Conservation (phyloP, 2,797 vertebrate genomes). For the Microctenopoma lineatum region DNA sequence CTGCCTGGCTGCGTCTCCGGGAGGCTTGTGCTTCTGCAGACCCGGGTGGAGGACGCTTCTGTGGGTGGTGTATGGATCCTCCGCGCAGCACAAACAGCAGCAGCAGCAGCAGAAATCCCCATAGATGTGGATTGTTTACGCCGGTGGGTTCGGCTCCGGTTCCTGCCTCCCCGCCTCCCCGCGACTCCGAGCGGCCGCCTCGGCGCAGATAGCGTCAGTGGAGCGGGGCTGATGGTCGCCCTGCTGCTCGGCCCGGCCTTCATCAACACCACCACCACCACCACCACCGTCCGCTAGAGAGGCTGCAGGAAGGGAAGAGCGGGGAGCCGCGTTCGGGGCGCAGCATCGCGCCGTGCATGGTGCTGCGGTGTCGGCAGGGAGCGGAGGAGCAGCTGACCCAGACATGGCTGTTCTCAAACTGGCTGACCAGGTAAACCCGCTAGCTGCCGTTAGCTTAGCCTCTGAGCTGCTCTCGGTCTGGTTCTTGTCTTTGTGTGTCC, state of each 20-base stretch:
- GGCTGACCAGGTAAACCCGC: slow-evolving; percentile 83
- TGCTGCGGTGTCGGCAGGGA: slow-evolving; percentile 53
- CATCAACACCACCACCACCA: slow-evolving; percentile 32
- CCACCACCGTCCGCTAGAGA: slow-evolving; percentile 12
- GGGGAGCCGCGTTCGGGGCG: slow-evolving; percentile 18
- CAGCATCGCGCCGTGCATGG: slow-evolving; percentile 55
- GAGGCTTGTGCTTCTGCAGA: slow-evolving; percentile 51
- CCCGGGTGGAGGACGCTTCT: slow-evolving; percentile 38
- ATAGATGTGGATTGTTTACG: slow-evolving; percentile 76
- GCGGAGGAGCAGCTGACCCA: slow-evolving; percentile 78
- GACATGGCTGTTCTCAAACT: slow-evolving; percentile 88
- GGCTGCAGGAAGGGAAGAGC: not conserved
- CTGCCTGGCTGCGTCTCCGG: slow-evolving; percentile 55
- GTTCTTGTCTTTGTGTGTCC: slow-evolving; percentile 3
- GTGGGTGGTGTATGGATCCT: slow-evolving; percentile 28
- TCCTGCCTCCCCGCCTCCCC: slow-evolving; percentile 64
- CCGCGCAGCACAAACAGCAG: slow-evolving; percentile 22
- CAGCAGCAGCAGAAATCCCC: slow-evolving; percentile 22
- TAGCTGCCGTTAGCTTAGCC: slow-evolving; percentile 69
- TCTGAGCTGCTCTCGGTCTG: not conserved
- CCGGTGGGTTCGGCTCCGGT: slow-evolving; percentile 44
- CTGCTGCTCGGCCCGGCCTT: slow-evolving; percentile 72
- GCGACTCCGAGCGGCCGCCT: slow-evolving; percentile 56
- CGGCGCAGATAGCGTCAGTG: slow-evolving; percentile 70
- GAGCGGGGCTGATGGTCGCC: slow-evolving; percentile 70